These are phyloP conservation scores for Geophilus truncorum DNA, from an alignment of 2,888 invertebrate genomes.

Conservation along the genomic window DNA sequence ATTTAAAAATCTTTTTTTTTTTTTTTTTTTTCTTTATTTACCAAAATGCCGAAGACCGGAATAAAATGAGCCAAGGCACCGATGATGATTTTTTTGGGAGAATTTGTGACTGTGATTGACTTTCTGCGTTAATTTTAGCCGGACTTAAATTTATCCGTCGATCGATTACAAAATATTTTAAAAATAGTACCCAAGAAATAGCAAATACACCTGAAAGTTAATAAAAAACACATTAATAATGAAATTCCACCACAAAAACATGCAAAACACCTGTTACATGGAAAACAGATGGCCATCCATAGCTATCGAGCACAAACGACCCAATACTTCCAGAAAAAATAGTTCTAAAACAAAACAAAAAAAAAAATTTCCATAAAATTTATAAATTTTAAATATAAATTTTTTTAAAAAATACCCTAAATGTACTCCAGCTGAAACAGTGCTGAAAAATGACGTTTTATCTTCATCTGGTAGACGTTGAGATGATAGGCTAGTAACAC, in stretches of 20 bases:
- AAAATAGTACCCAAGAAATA: constrained; percentile 55
- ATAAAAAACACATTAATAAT: background rate
- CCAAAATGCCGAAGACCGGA: constrained; percentile 60
- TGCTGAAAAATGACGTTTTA: constrained; percentile 62
- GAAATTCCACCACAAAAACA: background rate
- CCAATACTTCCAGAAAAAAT: constrained; percentile 63
- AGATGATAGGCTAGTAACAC: constrained; percentile 64
- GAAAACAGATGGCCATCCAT: constrained; percentile 63
- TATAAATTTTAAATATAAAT: background rate
- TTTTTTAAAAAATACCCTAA: no score
- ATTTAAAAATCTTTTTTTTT: no score
- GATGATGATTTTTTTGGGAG: constrained; percentile 45
- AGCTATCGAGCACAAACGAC: constrained; percentile 60
- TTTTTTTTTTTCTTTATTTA: no score
- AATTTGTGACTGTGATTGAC: background rate
- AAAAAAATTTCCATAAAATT: background rate
- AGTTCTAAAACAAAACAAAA: constrained; percentile 53
- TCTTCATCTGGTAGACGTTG: constrained; percentile 60
- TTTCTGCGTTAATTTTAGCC: background rate
- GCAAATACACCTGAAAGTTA: constrained; percentile 53
- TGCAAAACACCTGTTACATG: constrained; percentile 54
- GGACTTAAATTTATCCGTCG: constrained; percentile 38
- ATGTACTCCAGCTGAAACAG: constrained; percentile 59
- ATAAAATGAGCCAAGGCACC: constrained; percentile 60
- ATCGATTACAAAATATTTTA: constrained; percentile 55